Evolutionary conservation across 2,113 vertebrate genomes (phyloP).

Genomic region (Ondatra zibethicus): DNA sequence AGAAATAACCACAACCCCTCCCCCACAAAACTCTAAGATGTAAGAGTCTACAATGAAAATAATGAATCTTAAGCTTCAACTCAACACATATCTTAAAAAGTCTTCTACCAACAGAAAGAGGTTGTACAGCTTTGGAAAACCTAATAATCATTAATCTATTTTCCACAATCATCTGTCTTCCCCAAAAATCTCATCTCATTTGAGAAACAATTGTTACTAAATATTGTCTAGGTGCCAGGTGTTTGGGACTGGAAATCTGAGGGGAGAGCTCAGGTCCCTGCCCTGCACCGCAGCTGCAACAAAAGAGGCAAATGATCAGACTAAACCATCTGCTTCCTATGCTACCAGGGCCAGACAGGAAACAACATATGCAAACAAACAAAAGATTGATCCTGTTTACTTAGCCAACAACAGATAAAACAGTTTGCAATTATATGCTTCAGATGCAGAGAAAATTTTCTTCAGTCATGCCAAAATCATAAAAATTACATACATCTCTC

Average conservation of each 20-base stretch:
- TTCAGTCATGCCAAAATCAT: constrained; percentile 34
- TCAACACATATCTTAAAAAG: constrained; percentile 33
- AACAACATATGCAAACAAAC: constrained; percentile 40
- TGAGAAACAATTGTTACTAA: constrained; percentile 18
- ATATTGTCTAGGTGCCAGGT: not conserved
- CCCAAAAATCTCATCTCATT: constrained; percentile 1
- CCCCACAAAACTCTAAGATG: not conserved
- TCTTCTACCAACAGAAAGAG: not conserved
- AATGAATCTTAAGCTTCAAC: constrained; percentile 4
- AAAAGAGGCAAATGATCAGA: constrained; percentile 9
- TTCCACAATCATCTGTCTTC: constrained; percentile 16
- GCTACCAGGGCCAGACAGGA: not conserved
- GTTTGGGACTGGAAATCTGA: constrained; percentile 23
- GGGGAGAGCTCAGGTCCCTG: not conserved
- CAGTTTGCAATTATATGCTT: constrained; percentile 26
- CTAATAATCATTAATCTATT: not conserved
- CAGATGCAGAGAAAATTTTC: constrained; percentile 40
- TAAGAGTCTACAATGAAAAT: not conserved
- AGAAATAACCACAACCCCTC: constrained; percentile 27
- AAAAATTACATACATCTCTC: constrained; percentile 20
- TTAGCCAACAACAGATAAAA: constrained; percentile 36
- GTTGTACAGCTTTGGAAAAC: not conserved
- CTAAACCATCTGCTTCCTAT: constrained; percentile 7
- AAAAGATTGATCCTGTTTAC: constrained; percentile 24
- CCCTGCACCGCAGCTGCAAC: not conserved